These are phyloP conservation scores for Oreochromis spilurus DNA, from an alignment of 2,113 vertebrate species.

Conservation along the genomic window DNA sequence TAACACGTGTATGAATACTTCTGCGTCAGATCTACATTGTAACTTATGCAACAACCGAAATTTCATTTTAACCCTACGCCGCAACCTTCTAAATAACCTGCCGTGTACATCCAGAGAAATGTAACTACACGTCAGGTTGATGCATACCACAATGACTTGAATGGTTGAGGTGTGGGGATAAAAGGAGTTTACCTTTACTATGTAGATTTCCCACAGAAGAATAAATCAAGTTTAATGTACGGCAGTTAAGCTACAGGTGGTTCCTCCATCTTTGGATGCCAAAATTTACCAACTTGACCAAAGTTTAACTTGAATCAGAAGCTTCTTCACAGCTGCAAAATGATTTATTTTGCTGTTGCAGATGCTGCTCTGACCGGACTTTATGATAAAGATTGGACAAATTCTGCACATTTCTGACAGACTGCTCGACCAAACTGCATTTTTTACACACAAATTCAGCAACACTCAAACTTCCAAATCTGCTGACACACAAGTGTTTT, in stretches of 20 bases:
- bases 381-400: background rate
- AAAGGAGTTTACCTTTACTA: background rate
- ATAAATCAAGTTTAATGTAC: background rate
- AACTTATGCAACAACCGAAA: background rate
- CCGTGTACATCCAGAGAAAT: background rate
- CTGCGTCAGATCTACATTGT: background rate
- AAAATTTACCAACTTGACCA: background rate
- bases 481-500: slow-evolving; percentile 28
- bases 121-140: background rate
- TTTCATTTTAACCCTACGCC: background rate
- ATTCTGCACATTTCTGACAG: background rate
- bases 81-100: background rate
- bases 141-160: background rate
- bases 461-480: background rate
- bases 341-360: background rate
- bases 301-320: background rate
- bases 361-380: background rate
- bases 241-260: background rate
- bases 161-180: background rate
- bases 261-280: background rate
- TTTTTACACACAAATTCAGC: background rate
- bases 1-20: background rate
- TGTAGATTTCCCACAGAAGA: background rate
- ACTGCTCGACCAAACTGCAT: background rate
- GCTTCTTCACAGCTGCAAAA: background rate